These are phyloP conservation scores for Sycobia sp. DNA, from an alignment of 1,140 invertebrate genomes.

Conservation along the genomic window DNA sequence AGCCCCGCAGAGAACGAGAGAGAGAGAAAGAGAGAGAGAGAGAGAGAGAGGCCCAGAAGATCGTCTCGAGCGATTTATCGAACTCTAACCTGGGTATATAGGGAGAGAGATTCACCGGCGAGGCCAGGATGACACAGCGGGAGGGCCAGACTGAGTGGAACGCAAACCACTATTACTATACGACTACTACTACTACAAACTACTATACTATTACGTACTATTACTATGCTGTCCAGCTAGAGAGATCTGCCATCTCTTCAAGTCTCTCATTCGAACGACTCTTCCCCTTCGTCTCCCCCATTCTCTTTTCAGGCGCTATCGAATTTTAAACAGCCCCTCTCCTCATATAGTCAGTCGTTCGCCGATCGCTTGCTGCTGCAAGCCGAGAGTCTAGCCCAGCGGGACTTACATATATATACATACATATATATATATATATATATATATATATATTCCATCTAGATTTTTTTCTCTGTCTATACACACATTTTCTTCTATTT, in stretches of 20 bases:
- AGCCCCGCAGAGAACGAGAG: slow-evolving; percentile 24
- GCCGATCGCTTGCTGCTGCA: no score
- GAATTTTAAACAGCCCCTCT: slow-evolving; percentile 31
- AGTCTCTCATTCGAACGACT: no score
- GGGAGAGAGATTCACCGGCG: not conserved
- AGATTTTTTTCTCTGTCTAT: no score
- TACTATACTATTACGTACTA: no score
- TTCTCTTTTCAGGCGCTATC: slow-evolving; percentile 1
- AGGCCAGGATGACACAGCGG: slow-evolving; percentile 20
- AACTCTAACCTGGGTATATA: not conserved
- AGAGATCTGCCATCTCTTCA: slow-evolving; percentile 29
- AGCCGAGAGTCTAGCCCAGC: slow-evolving; percentile 13
- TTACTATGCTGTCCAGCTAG: no score
- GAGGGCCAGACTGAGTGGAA: not conserved
- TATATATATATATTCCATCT: no score
- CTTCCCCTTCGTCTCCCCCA: not conserved
- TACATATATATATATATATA: no score
- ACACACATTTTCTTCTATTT: no score
- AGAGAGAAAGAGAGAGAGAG: not conserved
- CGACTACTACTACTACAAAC: no score
- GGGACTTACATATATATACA: slow-evolving; percentile 16
- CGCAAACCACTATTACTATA: no score
- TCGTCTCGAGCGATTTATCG: slow-evolving; percentile 18
- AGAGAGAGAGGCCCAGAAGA: no score
- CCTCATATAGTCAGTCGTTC: no score